Evolutionary conservation across 2,797 vertebrate species (phyloP).

Genomic region (Megalops cyprinoides): DNA sequence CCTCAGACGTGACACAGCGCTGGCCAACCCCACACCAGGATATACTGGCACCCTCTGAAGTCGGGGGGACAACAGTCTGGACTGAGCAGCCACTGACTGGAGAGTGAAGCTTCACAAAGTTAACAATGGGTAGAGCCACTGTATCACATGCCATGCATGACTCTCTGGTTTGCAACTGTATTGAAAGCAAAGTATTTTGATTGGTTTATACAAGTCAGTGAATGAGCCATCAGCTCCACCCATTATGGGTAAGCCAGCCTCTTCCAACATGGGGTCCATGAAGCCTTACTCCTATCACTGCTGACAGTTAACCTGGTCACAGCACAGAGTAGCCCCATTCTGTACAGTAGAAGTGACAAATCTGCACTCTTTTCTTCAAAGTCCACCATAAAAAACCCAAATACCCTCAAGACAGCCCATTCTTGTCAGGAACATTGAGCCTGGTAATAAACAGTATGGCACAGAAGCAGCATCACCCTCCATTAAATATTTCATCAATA

Average conservation of each 20-base stretch:
- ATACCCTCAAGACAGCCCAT: background rate
- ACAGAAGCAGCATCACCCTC: background rate
- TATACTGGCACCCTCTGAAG: background rate
- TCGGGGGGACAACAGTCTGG: background rate
- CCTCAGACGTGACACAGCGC: background rate
- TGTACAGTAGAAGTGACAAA: background rate
- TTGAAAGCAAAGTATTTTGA: too few species aligned
- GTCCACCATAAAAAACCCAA: background rate
- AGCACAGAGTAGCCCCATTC: background rate
- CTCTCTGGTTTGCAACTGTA: too few species aligned
- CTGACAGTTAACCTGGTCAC: background rate
- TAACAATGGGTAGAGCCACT: too few species aligned
- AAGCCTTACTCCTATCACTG: too few species aligned
- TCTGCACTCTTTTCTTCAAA: background rate
- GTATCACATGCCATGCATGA: too few species aligned
- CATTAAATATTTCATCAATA: constrained; percentile 2
- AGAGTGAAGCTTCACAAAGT: background rate
- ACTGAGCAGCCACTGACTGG: background rate
- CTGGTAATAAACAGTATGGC: background rate
- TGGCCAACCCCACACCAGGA: background rate
- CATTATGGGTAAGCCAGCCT: too few species aligned
- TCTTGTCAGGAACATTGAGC: background rate
- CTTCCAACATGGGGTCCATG: too few species aligned
- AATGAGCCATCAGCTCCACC: too few species aligned
- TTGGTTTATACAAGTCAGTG: too few species aligned